Conservation (phyloP, 2,888 invertebrate species). For the Epistrophe eligans region DNA sequence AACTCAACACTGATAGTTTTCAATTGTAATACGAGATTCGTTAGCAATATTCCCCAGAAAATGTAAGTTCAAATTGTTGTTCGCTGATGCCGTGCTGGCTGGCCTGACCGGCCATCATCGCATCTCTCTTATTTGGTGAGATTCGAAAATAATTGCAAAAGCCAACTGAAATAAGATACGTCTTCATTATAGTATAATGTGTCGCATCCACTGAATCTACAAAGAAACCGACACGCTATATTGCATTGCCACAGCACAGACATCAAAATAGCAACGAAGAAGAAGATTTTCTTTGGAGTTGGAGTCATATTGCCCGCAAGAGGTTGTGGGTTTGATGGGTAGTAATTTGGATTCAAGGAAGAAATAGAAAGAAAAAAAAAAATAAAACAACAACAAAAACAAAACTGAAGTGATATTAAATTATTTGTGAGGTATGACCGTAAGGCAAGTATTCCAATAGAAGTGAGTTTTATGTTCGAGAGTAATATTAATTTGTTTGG, state of each 20-base stretch:
- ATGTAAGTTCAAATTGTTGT: conserved; percentile 11
- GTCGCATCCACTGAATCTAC: conserved; percentile 12
- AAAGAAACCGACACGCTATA: background rate
- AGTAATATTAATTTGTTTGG: conserved; percentile 3
- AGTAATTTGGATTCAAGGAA: background rate
- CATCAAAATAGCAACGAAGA: conserved; percentile 6
- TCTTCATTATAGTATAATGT: conserved; percentile 42
- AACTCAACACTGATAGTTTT: background rate
- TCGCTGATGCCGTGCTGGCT: background rate
- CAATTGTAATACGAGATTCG: conserved; percentile 58
- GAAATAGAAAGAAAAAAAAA: conserved; percentile 34
- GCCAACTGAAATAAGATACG: conserved; percentile 55
- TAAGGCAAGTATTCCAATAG: background rate
- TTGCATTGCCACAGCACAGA: background rate
- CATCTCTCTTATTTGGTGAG: conserved; percentile 14
- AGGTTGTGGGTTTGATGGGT: conserved; percentile 1
- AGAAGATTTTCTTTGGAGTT: conserved; percentile 18
- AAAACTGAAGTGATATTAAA: conserved; percentile 40
- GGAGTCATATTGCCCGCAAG: background rate
- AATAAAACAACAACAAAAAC: no score
- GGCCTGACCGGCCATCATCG: no score
- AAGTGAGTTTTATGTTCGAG: background rate
- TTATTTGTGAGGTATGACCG: conserved; percentile 51
- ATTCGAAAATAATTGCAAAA: conserved; percentile 55
- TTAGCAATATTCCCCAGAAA: conserved; percentile 38